Base-by-base conservation (phyloP, 1,140 invertebrate genomes). In the Ericerus pela region DNA sequence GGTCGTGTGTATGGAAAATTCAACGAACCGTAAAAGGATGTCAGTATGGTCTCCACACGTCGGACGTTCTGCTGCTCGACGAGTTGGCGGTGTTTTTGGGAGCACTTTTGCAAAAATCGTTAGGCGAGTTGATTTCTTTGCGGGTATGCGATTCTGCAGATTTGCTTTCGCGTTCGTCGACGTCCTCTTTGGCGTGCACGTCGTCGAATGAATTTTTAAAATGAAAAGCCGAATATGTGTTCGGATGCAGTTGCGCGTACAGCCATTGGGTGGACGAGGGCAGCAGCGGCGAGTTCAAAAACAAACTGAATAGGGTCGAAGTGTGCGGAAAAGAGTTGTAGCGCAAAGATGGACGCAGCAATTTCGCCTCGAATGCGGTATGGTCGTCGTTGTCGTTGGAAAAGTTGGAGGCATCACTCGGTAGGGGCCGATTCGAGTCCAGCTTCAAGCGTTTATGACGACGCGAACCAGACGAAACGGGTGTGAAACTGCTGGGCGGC, bases 251-350 rank as follows among this genome's bases (percentile, higher is more conserved):
- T 62, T 82, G 80, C 0, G 79, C 79, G 64, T 84, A 84, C 1
- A 84, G 68, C 80, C 80, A 84, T 54, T 81, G 80, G 29, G 79
- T 79, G 1, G 80, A 79, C 2, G 80, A 79, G n/a, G 80, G 79
- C 33, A 82, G 63, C 8, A 84, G 67, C 0, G 81, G 80, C 2
- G 79, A 76, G 63, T 82, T 82, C 24, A 84, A 68, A 62, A 84
- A 82, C 33, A 84, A 67, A 52, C 61, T 63, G 60, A 63, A 64
- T 58, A 61, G 63, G 63, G 62, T 33, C 63, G 69, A 54, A 64
- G 69, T 67, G 53, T 71, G 70, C 61, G 72, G 69, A 41, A 66
- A 66, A 1, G 69, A 69, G 11, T 70, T 29, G 36, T 43, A 41
- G 37, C 36, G 29, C n/a, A 54, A 2, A 4, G 53, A 12, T 14